Evolutionary conservation across 2,888 invertebrate species (phyloP).

Genomic region (Perizoma affinitatum): DNA sequence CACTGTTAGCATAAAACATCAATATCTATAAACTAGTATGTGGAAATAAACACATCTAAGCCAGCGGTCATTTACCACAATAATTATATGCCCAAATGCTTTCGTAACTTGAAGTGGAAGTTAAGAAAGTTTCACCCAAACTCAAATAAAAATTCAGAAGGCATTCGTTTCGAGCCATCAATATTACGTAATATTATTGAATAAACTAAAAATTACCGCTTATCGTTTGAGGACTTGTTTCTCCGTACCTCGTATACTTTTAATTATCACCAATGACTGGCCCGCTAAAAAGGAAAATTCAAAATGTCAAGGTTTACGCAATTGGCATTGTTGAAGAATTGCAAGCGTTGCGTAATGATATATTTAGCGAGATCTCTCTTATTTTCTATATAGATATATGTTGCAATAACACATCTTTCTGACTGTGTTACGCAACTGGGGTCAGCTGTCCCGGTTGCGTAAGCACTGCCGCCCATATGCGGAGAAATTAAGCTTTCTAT

Average conservation of each 20-base stretch:
- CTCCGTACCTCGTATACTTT: constrained; percentile 2
- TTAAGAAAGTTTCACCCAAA: constrained; percentile 57
- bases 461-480: constrained; percentile 55
- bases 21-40: constrained; percentile 22
- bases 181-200: constrained; percentile 35
- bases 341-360: constrained; percentile 68
- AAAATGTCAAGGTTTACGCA: constrained; percentile 75
- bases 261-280: constrained; percentile 22
- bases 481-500: constrained; percentile 77
- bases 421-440: constrained; percentile 73
- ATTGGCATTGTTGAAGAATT: constrained; percentile 57
- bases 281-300: constrained; percentile 52
- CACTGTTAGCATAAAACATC: constrained; percentile 15
- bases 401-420: constrained; percentile 70
- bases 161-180: constrained; percentile 48
- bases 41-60: constrained; percentile 10
- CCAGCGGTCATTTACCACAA: constrained; percentile 40
- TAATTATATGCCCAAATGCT: constrained; percentile 57
- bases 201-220: constrained; percentile 29
- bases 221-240: constrained; percentile 19
- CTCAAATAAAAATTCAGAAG: constrained; percentile 67
- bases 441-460: constrained; percentile 71
- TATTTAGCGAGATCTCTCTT: constrained; percentile 74
- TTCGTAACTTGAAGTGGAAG: constrained; percentile 53
- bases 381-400: constrained; percentile 68